Evolutionary conservation across 2,888 invertebrate species (phyloP), one percentile per base, ranked within the genome.

Genomic region (Stenurella melanura): DNA sequence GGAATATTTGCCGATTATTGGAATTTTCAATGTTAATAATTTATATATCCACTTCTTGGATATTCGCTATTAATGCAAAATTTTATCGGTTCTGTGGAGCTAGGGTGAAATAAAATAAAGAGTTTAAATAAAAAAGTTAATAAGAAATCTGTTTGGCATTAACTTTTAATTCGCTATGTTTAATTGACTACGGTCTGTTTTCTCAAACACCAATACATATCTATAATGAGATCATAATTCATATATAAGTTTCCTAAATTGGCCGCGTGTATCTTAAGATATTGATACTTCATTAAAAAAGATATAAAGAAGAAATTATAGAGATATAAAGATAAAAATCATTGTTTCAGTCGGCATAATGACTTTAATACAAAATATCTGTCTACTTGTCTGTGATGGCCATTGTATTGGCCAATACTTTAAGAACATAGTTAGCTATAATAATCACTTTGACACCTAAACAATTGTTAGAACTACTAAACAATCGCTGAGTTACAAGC

Each of bases 391-490:
- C 69, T 18, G 56, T 10, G 15, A 19, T 57, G 56, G 38, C 69
- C 34, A 58, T 58, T 58, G 69, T 69, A 26, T 69, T 38, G 57
- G 58, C 34, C 57, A 69, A 69, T 38, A 56, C 18, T 69, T 69
- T 69, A 30, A 73, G 73, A 73, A 66, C 42, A 50, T 70, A 54
- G 50, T 69, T 73, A 69, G 58, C 78, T 69, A 50, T 71, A 80
- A 81, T 78, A 81, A 82, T 82, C 81, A 79, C 74, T 76, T 74
- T 80, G 82, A 82, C 81, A 81, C 77, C 78, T 80, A 78, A 78
- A 78, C 82, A 79, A 82, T 82, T 76, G 79, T 26, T 57, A 56
- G 57, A 73, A 69, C 72, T 64, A 69, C 58, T 75, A 66, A 75
- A 73, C 73, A 78, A 78, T 73, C 42, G 71, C 18, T 58, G 64